Percentiles rank a stretch among this genome's conserved stretches.
Conservation (phyloP, 1,140 invertebrate species). For the Elysia chlorotica region DNA sequence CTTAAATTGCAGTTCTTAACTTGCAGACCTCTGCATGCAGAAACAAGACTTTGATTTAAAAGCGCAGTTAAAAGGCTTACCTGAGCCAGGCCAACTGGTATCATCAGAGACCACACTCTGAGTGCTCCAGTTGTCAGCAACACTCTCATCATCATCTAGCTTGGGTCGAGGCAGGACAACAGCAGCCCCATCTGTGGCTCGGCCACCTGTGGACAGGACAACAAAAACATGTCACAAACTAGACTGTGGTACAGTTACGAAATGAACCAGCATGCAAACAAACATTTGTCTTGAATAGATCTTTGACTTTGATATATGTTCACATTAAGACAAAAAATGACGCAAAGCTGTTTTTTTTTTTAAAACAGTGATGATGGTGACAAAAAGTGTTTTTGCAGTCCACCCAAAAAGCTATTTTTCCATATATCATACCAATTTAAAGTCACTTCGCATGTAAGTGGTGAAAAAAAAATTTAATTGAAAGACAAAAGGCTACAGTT, state of each 20-base stretch:
- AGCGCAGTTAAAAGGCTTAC: no score
- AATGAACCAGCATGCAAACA: background rate
- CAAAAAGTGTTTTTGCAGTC: no score
- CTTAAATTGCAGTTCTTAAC: no score
- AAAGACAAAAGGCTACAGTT: no score
- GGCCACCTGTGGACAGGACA: background rate
- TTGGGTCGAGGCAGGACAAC: background rate
- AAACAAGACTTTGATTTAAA: no score
- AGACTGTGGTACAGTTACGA: background rate
- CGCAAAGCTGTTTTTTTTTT: no score
- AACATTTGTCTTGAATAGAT: background rate
- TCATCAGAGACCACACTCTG: constrained; percentile 20
- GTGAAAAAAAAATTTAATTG: no score
- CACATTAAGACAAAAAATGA: background rate
- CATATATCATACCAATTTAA: no score
- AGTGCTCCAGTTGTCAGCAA: constrained; percentile 16
- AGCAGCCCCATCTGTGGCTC: background rate
- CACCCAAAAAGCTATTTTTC: no score
- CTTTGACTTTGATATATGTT: background rate
- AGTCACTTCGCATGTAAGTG: no score
- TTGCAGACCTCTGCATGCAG: no score
- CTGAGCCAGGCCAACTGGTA: constrained; percentile 15
- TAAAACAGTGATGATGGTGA: no score
- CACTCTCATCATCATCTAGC: constrained; percentile 19
- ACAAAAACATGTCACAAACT: background rate